Evolutionary conservation across 2,888 invertebrate species (phyloP).

Genomic region (Hybos culiciformis): DNA sequence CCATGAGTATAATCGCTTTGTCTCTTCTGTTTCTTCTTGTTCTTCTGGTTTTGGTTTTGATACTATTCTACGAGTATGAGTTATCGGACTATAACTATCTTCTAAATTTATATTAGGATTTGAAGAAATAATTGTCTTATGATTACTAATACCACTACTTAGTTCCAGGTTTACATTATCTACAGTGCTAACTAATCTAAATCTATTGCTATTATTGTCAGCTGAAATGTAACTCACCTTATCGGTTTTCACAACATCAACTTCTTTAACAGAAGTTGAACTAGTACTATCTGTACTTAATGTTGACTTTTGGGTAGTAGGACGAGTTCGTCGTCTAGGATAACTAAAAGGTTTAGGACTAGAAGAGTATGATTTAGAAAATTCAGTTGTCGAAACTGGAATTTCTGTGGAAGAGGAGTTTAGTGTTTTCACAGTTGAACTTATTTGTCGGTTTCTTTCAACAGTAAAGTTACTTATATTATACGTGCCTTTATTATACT

Average conservation of each 20-base stretch:
- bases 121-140: background rate
- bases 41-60: constrained; percentile 6
- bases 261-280: constrained; percentile 14
- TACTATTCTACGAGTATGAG: constrained; percentile 4
- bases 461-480: too few relatives aligned
- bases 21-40: background rate
- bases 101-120: constrained; percentile 1
- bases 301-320: constrained; percentile 22
- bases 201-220: constrained; percentile 6
- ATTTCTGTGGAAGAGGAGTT: too few relatives aligned
- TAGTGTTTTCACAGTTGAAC: too few relatives aligned
- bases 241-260: constrained; percentile 11
- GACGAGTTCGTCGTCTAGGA: constrained; percentile 37
- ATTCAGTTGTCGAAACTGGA: too few relatives aligned
- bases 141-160: background rate
- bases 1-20: constrained; percentile 15
- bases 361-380: too few relatives aligned
- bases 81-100: constrained; percentile 5
- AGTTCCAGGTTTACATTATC: background rate
- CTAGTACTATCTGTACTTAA: constrained; percentile 13
- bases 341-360: constrained; percentile 42
- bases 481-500: too few relatives aligned
- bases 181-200: constrained; percentile 2
- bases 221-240: background rate
- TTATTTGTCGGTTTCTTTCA: too few relatives aligned